Base-by-base conservation (phyloP, 1,140 invertebrate species). In the Caenorhabditis inopinata region DNA sequence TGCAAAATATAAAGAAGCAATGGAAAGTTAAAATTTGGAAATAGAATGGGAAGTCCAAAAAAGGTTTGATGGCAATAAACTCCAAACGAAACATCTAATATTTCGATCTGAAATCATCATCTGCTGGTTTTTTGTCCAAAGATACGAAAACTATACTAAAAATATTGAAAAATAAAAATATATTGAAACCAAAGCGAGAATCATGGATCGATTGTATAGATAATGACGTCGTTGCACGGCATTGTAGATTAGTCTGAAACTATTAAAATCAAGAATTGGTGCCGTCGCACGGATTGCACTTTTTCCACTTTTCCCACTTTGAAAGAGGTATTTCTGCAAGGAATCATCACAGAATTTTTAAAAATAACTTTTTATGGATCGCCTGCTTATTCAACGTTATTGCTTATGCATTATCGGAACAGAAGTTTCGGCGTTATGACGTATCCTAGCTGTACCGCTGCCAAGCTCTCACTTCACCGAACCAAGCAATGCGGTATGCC, bases 1-100 rank as follows among this genome's bases (percentile, higher is more conserved):
- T 58, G 32, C 1, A 78, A 6, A 11, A 78, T 32, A 16, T 51
- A 78, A 12, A 78, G 27, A 49, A 78, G 21, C 21, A 78, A 21
- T 9, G 76, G 76, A 23, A 78, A 42, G 51, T 78, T 78, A 16
- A 78, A 42, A 25, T 78, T 78, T 4, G 76, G 76, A 46, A 78
- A 78, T 1, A 78, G 29, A 35, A 78, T 35, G 5, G 51, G 76
- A 16, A 78, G 47, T 3, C 76, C 76, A n/a, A 58, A 62, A 3
- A 78, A 23, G n/a, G 32, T 62, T 12, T 78, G 53, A 46, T 62
- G 42, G n/a, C 76, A 78, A 38, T 58, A 78, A 21, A 78, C 35
- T 23, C 76, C 76, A 35, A 78, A 58, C n/a, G 76, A 78, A 25
- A 78, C 76, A 21, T 78, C 76, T 3, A 78, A 25, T 14, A 78